Conservation (phyloP, 2,113 vertebrate species). For the Albula goreensis region DNA sequence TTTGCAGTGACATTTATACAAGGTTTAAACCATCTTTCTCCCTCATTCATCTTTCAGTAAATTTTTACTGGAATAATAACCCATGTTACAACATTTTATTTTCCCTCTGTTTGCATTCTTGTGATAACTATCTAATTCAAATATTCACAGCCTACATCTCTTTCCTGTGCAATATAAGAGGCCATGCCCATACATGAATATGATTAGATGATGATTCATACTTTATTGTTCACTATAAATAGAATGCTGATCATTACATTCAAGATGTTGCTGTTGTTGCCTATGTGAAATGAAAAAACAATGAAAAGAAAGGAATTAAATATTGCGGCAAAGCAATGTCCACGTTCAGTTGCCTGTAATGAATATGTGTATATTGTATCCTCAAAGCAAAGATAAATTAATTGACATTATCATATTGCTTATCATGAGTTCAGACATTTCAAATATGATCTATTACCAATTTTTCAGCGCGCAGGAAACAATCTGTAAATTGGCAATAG, state of each 20-base stretch:
- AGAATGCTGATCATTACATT: too few species aligned
- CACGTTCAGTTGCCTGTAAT: neutral
- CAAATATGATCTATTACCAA: neutral
- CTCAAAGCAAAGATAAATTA: neutral
- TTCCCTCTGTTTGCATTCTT: neutral
- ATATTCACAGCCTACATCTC: neutral
- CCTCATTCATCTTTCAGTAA: too few species aligned
- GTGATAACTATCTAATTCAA: neutral
- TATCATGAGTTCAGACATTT: neutral
- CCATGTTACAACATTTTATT: neutral
- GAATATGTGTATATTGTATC: neutral
- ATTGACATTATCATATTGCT: neutral
- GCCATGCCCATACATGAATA: neutral
- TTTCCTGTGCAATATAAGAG: neutral
- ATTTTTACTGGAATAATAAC: neutral
- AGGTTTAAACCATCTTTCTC: neutral
- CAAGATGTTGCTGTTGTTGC: constrained; percentile 15
- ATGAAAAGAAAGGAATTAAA: neutral
- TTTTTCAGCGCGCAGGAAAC: neutral
- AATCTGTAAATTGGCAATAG: neutral
- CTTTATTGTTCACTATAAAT: too few species aligned
- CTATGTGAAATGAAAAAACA: too few species aligned
- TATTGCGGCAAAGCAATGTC: neutral
- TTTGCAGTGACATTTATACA: constrained; percentile 15
- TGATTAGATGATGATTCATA: too few species aligned